Base-by-base conservation (phyloP, 2,888 invertebrate genomes). In the Anticlea derivata region DNA sequence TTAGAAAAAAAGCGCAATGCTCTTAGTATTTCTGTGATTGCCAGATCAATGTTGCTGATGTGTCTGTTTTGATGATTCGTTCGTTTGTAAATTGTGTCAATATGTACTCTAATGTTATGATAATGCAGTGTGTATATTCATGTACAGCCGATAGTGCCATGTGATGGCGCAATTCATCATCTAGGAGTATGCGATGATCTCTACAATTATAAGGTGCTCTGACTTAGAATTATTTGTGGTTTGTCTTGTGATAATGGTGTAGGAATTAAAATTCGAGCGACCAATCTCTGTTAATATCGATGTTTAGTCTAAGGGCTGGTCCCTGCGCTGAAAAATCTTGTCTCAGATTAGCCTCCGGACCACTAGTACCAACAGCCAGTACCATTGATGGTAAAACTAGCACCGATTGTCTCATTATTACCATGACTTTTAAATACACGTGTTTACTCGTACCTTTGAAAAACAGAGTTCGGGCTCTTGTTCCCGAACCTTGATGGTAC, bases 191-290 rank as follows among this genome's bases (percentile, higher is more conserved):
- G 82, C 78, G 80, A 83, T 88, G 90, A 91, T 91, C 88, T 91
- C 90, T 91, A 90, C 89, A 88, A 90, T 91, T 89, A 86, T 88
- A 88, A 90, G 91, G 91, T 91, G 91, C 91, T 91, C 89, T 87
- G 83, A 85, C 76, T 81, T 89, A 88, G 86, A 80, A 82, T 83
- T 83, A 86, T 83, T 83, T 78, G 78, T 79, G 83, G 80, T 79
- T 80, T 78, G 78, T 83, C 83, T 83, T 86, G 87, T 87, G 88
- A 87, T 87, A 85, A 78, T 75, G 78, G 71, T 70, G 67, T 82
- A 83, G 75, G 76, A 75, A 79, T 78, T 78, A 73, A 75, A 80
- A 79, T 79, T 75, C 70, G 83, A 81, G 77, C 82, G 86, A 86
- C 88, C 87, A 85, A 86, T 86, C 69, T 81, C 75, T 80, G 74